A percentile compares a stretch with the other conserved stretches of the same genome.
These are phyloP conservation scores for Erythrocercus mccallii DNA, from an alignment of 2,113 vertebrate genomes.

Conservation along the genomic window DNA sequence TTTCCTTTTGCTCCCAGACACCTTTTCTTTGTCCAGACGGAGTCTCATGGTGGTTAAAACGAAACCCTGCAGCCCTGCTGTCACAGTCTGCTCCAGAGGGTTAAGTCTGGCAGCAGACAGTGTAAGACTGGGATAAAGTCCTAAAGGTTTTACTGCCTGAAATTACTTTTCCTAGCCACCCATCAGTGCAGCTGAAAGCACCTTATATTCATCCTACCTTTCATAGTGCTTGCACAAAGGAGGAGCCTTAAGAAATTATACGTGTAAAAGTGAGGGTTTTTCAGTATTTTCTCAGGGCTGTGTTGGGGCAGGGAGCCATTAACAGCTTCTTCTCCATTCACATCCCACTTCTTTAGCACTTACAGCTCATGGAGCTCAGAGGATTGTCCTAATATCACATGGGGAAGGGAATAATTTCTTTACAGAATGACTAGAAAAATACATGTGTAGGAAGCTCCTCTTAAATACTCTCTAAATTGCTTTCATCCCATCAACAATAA, in stretches of 20 bases:
- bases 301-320: neutral
- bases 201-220: neutral
- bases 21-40: neutral
- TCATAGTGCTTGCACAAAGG: neutral
- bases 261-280: neutral
- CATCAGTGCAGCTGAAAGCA: neutral
- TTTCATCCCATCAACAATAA: neutral
- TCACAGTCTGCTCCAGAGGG: neutral
- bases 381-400: neutral
- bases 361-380: neutral
- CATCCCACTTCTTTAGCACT: neutral
- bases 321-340: neutral
- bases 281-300: neutral
- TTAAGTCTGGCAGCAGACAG: neutral
- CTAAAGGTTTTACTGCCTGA: neutral
- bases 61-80: neutral
- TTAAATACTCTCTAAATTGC: neutral
- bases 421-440: neutral
- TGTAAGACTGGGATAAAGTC: neutral
- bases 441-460: neutral
- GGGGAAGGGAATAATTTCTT: neutral
- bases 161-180: neutral
- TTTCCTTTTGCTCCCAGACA: neutral
- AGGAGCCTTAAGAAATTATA: neutral
- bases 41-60: accelerated